phyloP scores from a whole-genome alignment of 2,113 vertebrate genomes.

The Cepphus grylle region DNA sequence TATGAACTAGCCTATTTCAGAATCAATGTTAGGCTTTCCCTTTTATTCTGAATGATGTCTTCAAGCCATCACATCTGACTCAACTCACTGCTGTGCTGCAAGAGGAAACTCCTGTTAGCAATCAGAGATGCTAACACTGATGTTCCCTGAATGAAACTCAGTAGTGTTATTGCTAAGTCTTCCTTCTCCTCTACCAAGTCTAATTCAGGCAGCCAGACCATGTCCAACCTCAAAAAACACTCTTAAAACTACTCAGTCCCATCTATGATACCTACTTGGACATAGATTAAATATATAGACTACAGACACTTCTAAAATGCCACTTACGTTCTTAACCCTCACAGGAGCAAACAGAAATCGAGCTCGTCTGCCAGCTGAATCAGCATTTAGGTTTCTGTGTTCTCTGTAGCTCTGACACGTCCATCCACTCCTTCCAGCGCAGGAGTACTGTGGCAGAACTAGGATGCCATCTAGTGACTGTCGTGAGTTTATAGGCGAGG shows the following conservation, averaged over 20 bases:
- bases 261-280: not conserved
- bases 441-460: not conserved
- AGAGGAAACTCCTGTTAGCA: not conserved
- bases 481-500: not conserved
- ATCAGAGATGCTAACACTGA: not conserved
- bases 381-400: not conserved
- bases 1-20: not conserved
- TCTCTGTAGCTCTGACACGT: not conserved
- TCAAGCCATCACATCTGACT: not conserved
- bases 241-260: not conserved
- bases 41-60: not conserved
- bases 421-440: not conserved
- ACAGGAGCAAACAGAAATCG: not conserved
- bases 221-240: not conserved
- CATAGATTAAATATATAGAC: not conserved
- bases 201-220: not conserved
- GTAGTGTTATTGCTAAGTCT: not conserved
- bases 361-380: not conserved
- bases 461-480: not conserved
- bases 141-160: not conserved
- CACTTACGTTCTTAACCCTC: not conserved
- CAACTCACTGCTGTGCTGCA: not conserved
- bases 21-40: not conserved
- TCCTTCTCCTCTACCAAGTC: not conserved
- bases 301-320: not conserved